Evolutionary conservation across 2,797 vertebrate species (phyloP), one percentile per base, ranked within the genome.

Genomic region (Tamandua tetradactyla): DNA sequence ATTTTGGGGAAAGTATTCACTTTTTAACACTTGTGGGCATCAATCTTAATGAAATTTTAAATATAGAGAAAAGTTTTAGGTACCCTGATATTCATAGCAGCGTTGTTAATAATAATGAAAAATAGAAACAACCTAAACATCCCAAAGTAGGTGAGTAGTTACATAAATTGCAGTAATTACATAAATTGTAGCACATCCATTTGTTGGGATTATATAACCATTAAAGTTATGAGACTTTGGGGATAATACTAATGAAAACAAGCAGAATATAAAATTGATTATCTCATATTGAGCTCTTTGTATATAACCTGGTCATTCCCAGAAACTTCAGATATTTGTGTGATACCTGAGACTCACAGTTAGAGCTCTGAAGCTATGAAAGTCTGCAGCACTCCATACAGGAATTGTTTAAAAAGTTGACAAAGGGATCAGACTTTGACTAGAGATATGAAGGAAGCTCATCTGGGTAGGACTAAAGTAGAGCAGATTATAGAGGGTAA

Each of bases 31-130:
- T 78, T 66, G 10, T 68, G n/a, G 74, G 3, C 47, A 78, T 59
- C 5, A 72, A 47, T 93, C 42, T 78, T 37, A 81, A 76, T 47
- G 14, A 86, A 76, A 94, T 90, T 74, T 59, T 78, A 47, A 88
- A 49, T 81, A n/a, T 55, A 83, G 81, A 88, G 91, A n/a, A 88
- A 64, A 3, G 10, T 61, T 57, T 30, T 42, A 62, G 27, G 44
- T 37, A 57, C 52, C 83, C n/a, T 64, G 64, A 74, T 86, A 61
- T 25, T 87, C 57, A 62, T 3, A 49, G 23, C 11, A 89, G n/a
- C 6, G 42, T 55, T 32, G 75, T 49, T 72, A 37, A 74, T 37
- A 69, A 22, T 14, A 59, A 14, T 76, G 37, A 80, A 79, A 75
- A 61, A 22, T 1, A 89, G 86, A 66, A 72, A 74, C 30, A 52